Evolutionary conservation across 2,797 vertebrate genomes (phyloP).

Genomic region (Phrynocephalus guinanensis): DNA sequence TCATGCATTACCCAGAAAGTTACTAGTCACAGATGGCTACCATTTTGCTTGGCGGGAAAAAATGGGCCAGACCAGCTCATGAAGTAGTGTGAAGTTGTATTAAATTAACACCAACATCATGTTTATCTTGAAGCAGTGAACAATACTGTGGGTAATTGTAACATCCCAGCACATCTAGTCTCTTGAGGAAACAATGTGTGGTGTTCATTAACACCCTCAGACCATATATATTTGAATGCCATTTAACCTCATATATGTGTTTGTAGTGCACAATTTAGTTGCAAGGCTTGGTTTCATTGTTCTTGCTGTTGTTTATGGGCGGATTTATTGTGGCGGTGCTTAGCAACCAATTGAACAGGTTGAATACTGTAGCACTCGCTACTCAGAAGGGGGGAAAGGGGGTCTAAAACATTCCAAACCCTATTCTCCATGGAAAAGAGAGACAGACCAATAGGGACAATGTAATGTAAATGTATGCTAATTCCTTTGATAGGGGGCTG

Average conservation of each 20-base stretch:
- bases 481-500: conserved; percentile 1
- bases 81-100: neutral
- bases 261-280: conserved; percentile 12
- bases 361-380: conserved; percentile 9
- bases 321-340: conserved; percentile 22
- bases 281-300: conserved; percentile 21
- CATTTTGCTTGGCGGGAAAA: neutral
- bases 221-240: conserved; percentile 5
- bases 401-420: conserved; percentile 5
- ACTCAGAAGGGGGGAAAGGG: conserved; percentile 27
- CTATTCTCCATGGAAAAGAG: conserved; percentile 22
- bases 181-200: conserved; percentile 6
- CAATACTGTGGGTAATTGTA: neutral
- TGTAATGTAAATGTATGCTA: conserved; percentile 42
- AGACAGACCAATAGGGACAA: conserved; percentile 12
- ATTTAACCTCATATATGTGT: conserved; percentile 27
- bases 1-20: too few relatives aligned
- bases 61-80: neutral
- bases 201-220: conserved; percentile 21
- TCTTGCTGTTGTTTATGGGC: conserved; percentile 22
- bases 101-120: neutral
- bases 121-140: neutral
- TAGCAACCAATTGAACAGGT: conserved; percentile 37
- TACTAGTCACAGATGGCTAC: too few relatives aligned
- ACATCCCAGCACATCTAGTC: neutral